These are phyloP conservation scores for Prorops nasuta DNA, from an alignment of 1,140 invertebrate species.

Conservation along the genomic window DNA sequence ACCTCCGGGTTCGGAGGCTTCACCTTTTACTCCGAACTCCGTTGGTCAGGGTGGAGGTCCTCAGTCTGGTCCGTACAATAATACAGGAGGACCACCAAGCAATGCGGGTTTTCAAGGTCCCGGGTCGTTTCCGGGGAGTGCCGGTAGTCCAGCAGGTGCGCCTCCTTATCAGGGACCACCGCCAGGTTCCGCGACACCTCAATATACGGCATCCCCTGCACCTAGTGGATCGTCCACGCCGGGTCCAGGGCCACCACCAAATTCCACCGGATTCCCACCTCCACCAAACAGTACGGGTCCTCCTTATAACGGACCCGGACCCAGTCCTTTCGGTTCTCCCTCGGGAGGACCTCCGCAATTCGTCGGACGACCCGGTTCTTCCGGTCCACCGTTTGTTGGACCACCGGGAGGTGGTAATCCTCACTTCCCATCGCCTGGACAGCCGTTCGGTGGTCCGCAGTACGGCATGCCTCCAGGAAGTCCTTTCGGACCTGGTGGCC, in stretches of 20 bases:
- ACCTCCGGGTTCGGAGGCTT: conserved; percentile 64
- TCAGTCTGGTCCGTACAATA: conserved; percentile 53
- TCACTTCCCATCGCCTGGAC: conserved; percentile 66
- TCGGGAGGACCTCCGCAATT: conserved; percentile 64
- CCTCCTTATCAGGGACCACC: conserved; percentile 66
- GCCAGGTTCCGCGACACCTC: conserved; percentile 70
- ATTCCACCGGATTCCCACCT: conserved; percentile 63
- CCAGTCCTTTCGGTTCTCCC: conserved; percentile 66
- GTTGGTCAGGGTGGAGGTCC: conserved; percentile 49
- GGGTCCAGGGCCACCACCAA: conserved; percentile 63
- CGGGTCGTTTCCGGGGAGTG: conserved; percentile 64
- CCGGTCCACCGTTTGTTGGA: conserved; percentile 68
- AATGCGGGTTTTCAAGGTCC: conserved; percentile 61
- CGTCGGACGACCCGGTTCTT: conserved; percentile 66
- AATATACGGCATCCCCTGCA: conserved; percentile 73
- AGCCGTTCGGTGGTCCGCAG: conserved; percentile 63
- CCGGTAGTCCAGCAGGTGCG: conserved; percentile 64
- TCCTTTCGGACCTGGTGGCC: conserved; percentile 64
- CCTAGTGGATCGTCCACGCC: conserved; percentile 75
- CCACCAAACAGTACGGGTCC: conserved; percentile 63
- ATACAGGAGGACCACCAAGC: conserved; percentile 60
- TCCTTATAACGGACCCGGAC: conserved; percentile 66
- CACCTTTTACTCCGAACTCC: conserved; percentile 61
- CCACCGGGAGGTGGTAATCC: conserved; percentile 63
- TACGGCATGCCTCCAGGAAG: conserved; percentile 71